These are phyloP conservation scores for Pseudolaguvia tuberculata DNA, from an alignment of 2,113 vertebrate genomes.

Conservation along the genomic window DNA sequence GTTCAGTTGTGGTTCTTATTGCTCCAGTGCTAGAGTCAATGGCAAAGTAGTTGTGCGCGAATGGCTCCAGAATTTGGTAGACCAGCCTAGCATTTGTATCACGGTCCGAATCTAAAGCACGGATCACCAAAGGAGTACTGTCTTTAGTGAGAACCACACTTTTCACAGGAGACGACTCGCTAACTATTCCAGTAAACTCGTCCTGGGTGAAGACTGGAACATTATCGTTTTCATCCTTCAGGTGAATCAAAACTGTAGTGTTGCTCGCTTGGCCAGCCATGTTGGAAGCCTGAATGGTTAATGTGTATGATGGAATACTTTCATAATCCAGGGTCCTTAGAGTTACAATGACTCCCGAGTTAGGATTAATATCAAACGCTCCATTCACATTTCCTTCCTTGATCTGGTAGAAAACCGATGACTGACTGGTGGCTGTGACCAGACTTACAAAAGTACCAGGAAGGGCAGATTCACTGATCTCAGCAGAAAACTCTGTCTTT, in stretches of 20 bases:
- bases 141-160: slow-evolving; percentile 84
- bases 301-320: slow-evolving; percentile 70
- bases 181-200: slow-evolving; percentile 84
- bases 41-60: slow-evolving; percentile 84
- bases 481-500: slow-evolving; percentile 79
- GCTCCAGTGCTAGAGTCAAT: slow-evolving; percentile 94
- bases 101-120: slow-evolving; percentile 81
- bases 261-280: slow-evolving; percentile 90
- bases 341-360: slow-evolving; percentile 86
- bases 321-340: slow-evolving; percentile 88
- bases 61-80: slow-evolving; percentile 92
- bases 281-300: slow-evolving; percentile 87
- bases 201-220: slow-evolving; percentile 76
- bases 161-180: slow-evolving; percentile 81
- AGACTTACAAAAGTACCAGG: slow-evolving; percentile 82
- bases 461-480: slow-evolving; percentile 79
- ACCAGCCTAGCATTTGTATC: slow-evolving; percentile 87
- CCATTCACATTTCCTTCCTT: slow-evolving; percentile 81
- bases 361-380: slow-evolving; percentile 86
- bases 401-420: slow-evolving; percentile 90
- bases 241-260: slow-evolving; percentile 76
- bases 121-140: slow-evolving; percentile 85
- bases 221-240: slow-evolving; percentile 95
- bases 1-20: slow-evolving; percentile 74
- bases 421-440: slow-evolving; percentile 83